Evolutionary conservation across 2,113 vertebrate species (phyloP), one percentile per base, ranked within the genome.

Genomic region (Synchiropus splendidus): DNA sequence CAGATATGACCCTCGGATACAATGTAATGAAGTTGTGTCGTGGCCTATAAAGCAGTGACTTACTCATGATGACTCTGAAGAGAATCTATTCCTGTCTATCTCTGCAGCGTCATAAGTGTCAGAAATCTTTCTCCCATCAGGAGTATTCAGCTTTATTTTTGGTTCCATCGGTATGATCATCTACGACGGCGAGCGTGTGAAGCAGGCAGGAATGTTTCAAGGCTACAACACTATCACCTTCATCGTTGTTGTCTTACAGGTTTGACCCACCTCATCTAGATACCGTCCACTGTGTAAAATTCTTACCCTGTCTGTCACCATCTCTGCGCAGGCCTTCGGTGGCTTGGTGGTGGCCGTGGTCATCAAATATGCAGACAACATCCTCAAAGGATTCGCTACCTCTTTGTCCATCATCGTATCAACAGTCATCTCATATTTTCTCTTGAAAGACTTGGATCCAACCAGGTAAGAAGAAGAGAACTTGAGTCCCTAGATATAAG

Each of bases 171-270:
- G 90, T 52, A 90, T 96, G 54, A 84, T 90, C 31, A 67, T 79
- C 51, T 92, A 91, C 37, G 94, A 98, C 18, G 86, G 90, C 32
- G 64, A 86, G 33, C 75, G 76, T 2, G 70, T 98, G 44, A 75
- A 64, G 43, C 71, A 89, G 69, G 75, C 76, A 5, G 94, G 94
- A 61, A 86, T 98, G 75, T 93, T 97, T 78, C 94, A 96, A 78
- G 94, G 94, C 41, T 98, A 94, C 81, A 94, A 84, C 70, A 64
- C 42, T 13, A 73, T 94, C 56, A 92, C 94, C 15, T 94, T 86
- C 81, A 73, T 72, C 17, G 94, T 98, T 10, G 89, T 98, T 21
- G 15, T 83, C 62, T 82, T 98, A 9, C 94, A 98, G 91, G 94
- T 97, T 70, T 10, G 32, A 6, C 30, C 13, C 14, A 30, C n/a